Conservation (phyloP, 1,140 invertebrate species). For the Lepidurus couesii region DNA sequence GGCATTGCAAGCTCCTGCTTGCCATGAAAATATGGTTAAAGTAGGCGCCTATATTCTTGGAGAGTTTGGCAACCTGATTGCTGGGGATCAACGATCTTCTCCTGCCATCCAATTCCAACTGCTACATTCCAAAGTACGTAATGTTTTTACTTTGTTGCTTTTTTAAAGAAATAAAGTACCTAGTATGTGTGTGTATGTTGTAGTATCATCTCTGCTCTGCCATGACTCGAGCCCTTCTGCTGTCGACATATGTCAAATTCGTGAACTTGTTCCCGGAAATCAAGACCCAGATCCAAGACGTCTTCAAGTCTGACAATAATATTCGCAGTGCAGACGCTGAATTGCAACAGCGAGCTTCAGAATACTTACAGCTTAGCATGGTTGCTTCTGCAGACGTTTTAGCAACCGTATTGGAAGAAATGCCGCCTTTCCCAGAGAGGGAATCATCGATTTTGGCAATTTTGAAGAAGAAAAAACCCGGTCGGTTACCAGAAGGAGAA, state of each 20-base stretch:
- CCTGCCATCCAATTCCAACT: conserved; percentile 93
- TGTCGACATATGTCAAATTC: conserved; percentile 99
- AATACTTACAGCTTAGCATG: conserved; percentile 94
- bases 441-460: conserved; percentile 97
- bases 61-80: conserved; percentile 99
- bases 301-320: conserved; percentile 93
- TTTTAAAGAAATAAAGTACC: background rate
- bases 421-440: conserved; percentile 98
- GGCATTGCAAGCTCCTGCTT: conserved; percentile 94
- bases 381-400: conserved; percentile 95
- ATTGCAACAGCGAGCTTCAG: conserved; percentile 94
- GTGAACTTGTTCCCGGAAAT: conserved; percentile 99
- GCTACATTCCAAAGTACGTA: conserved; percentile 80
- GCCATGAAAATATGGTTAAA: conserved; percentile 99
- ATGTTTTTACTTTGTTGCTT: background rate
- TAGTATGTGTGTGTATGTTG: conserved; percentile 40
- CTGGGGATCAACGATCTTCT: conserved; percentile 94
- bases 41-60: conserved; percentile 99
- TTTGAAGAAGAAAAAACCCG: conserved; percentile 96
- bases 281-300: conserved; percentile 90
- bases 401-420: conserved; percentile 97
- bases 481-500: conserved; percentile 70
- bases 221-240: conserved; percentile 86
- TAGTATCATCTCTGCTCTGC: conserved; percentile 94
- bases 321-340: conserved; percentile 95